Conservation (phyloP, 2,888 invertebrate species). For the Malthinus seriepunctatus region DNA sequence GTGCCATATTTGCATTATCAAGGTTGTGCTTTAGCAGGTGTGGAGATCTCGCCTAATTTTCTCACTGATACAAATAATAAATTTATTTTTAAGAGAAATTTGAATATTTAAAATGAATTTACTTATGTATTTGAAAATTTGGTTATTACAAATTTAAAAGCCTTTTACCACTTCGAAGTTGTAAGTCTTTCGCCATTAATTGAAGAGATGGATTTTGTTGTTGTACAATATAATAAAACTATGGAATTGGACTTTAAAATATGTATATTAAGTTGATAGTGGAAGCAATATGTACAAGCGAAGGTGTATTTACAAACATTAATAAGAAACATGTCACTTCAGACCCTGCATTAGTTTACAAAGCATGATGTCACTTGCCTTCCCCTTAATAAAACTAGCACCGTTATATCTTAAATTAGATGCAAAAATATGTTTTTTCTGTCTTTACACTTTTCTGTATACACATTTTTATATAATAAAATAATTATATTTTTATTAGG, state of each 20-base stretch:
- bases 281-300: conserved; percentile 28
- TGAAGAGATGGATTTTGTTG: too few relatives aligned
- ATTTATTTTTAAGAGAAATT: too few relatives aligned
- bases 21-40: too few relatives aligned
- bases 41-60: too few relatives aligned
- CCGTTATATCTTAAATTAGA: conserved; percentile 34
- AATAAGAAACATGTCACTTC: conserved; percentile 26
- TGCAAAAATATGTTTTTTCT: conserved; percentile 33
- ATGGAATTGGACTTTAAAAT: conserved; percentile 16
- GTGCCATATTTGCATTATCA: too few relatives aligned
- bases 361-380: conserved; percentile 31
- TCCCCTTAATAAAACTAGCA: conserved; percentile 31
- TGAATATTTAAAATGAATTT: too few relatives aligned
- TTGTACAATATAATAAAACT: background rate
- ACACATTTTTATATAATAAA: conserved; percentile 30
- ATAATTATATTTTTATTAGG: conserved; percentile 29
- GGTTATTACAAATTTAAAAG: too few relatives aligned
- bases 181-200: too few relatives aligned
- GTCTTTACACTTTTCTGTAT: conserved; percentile 28
- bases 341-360: conserved; percentile 33
- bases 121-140: too few relatives aligned
- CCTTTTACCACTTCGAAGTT: too few relatives aligned
- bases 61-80: too few relatives aligned
- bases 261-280: conserved; percentile 25
- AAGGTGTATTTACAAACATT: conserved; percentile 28